Evolutionary conservation across 2,797 vertebrate species (phyloP).

Genomic region (Coregonus ussuriensis): DNA sequence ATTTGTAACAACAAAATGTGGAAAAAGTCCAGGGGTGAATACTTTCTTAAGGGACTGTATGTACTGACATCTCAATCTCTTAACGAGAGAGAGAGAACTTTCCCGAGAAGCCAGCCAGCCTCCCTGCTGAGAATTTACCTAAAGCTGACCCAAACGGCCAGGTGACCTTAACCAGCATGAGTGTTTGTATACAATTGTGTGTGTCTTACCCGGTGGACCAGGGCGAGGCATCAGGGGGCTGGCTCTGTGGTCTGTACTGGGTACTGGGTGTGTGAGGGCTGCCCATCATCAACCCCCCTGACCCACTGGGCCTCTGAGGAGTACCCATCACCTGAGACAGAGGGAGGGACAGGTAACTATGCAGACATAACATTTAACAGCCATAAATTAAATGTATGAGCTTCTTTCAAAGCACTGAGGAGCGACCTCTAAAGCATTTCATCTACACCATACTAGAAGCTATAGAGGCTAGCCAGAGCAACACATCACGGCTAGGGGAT

Average conservation of each 20-base stretch:
- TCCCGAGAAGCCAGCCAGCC: neutral
- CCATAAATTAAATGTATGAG: too few relatives aligned
- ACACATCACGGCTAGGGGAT: too few relatives aligned
- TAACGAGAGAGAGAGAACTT: neutral
- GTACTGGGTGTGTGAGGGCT: conserved; percentile 97
- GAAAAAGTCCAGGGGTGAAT: too few relatives aligned
- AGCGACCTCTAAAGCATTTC: too few relatives aligned
- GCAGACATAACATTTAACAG: neutral
- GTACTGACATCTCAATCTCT: too few relatives aligned
- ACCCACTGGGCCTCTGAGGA: conserved; percentile 91
- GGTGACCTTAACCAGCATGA: neutral
- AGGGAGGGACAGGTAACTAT: neutral
- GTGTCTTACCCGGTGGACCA: neutral
- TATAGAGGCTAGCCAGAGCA: too few relatives aligned
- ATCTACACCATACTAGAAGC: too few relatives aligned
- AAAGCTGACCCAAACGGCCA: neutral
- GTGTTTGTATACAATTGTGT: neutral
- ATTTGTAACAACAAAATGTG: too few relatives aligned
- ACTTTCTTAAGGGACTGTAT: too few relatives aligned
- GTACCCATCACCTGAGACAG: conserved; percentile 89
- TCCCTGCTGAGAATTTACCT: neutral
- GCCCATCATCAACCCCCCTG: conserved; percentile 91
- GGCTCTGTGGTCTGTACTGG: conserved; percentile 94
- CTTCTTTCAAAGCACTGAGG: too few relatives aligned
- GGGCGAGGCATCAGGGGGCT: conserved; percentile 93